Percentiles rank a stretch among this genome's conserved stretches.
Conservation (phyloP, 2,888 invertebrate genomes). For the Sminthurinus aureus region DNA sequence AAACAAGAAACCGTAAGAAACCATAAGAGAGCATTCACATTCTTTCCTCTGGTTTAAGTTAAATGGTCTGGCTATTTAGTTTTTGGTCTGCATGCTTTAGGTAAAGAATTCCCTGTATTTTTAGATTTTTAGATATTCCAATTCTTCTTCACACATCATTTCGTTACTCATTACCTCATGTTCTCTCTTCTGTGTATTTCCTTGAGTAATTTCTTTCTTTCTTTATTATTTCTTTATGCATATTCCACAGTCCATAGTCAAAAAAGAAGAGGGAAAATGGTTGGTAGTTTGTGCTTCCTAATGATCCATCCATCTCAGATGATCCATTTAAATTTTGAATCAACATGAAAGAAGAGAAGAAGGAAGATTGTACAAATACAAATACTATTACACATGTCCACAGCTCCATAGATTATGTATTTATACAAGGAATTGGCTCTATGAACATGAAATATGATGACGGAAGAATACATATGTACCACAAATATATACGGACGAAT, state of each 20-base stretch:
- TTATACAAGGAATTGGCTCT: not conserved
- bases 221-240: no score
- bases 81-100: no score
- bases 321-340: no score
- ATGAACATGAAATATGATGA: not conserved
- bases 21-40: no score
- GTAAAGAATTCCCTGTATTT: constrained; percentile 3
- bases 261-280: not conserved
- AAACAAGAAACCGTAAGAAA: not conserved
- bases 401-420: not conserved
- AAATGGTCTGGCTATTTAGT: no score
- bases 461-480: not conserved
- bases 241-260: not conserved
- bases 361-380: not conserved
- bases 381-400: not conserved
- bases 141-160: constrained; percentile 41
- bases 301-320: not conserved
- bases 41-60: no score
- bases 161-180: constrained; percentile 34
- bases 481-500: not conserved
- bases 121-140: constrained; percentile 30
- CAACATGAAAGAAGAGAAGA: no score
- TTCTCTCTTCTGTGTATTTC: not conserved
- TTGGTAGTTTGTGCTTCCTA: not conserved
- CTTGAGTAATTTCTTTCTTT: not conserved